Base-by-base conservation (phyloP, 2,113 vertebrate genomes). In the Neofelis nebulosa region DNA sequence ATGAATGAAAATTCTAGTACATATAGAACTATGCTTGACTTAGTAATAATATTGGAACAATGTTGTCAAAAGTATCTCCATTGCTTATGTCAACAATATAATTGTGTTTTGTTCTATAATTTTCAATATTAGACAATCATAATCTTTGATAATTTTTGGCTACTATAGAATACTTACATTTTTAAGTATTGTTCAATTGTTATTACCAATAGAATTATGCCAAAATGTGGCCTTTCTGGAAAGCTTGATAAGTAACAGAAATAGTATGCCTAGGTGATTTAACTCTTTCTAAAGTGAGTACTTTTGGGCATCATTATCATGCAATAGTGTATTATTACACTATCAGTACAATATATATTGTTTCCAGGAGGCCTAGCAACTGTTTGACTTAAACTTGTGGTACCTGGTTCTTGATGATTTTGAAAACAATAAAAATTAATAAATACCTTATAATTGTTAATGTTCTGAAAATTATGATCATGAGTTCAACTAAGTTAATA, bases 381-480 rank as follows among this genome's bases (percentile, higher is more conserved):
- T 73, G 52, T 38, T 68, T 91, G 48, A 71, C 57, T 57, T 50
- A 79, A 74, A 38, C 41, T 38, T 68, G 66, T 92, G 57, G 15
- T 74, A 96, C 78, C 13, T 36, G 7, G 16, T 96, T 95, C 78
- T 65, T 85, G 63, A 1, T 71, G 73, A 88, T 38, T 88, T 84
- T 33, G 33, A 93, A 88, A 88, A 15, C 55, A 93, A 66, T 66
- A 66, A 89, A 89, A 73, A 66, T 52, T n/a, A 93, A 73, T 65
- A 57, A 82, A 61, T 18, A 78, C 16, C 38, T 87, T 90, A 38
- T 79, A 92, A 15, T 91, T 87, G 55, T 52, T 94, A 71, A 23
- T 84, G 7, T 27, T 66, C 14, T 84, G 36, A 84, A 87, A 96
- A 91, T 31, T 79, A 92, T 79, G 33, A 95, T 86, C 74, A 91